These are phyloP conservation scores for Lasioglossum malachurum DNA, from an alignment of 2,888 invertebrate genomes.

Conservation along the genomic window DNA sequence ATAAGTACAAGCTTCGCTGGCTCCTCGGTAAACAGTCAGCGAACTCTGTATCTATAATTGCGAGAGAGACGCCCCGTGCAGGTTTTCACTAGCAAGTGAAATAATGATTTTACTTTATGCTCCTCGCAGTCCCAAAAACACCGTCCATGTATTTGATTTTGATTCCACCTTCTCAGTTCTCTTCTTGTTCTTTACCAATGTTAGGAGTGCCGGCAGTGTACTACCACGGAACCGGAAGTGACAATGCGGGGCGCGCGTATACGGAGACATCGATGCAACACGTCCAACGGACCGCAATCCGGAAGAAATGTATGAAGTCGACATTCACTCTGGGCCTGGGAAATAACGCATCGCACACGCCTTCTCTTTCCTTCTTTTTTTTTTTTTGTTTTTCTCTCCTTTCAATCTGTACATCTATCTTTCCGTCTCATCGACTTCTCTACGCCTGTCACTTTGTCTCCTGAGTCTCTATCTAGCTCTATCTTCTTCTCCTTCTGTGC, in stretches of 20 bases:
- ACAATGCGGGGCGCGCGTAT: conserved; percentile 79
- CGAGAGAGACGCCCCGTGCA: background rate
- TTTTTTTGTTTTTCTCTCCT: conserved; percentile 22
- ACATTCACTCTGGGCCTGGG: conserved; percentile 75
- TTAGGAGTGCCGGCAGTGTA: conserved; percentile 81
- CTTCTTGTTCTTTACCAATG: conserved; percentile 79
- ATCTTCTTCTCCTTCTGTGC: background rate
- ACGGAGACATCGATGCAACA: conserved; percentile 81
- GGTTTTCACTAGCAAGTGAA: background rate
- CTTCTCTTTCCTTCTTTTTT: conserved; percentile 42
- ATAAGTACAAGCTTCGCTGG: background rate
- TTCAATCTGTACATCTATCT: conserved; percentile 4
- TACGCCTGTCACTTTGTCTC: background rate
- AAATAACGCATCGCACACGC: conserved; percentile 52
- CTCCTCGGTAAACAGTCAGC: background rate
- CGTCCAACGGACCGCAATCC: conserved; percentile 80
- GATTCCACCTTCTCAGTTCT: conserved; percentile 71
- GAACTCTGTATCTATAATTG: background rate
- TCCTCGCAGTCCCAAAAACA: conserved; percentile 5
- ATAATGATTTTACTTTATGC: conserved; percentile 2
- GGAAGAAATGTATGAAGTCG: conserved; percentile 83
- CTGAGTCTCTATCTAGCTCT: background rate
- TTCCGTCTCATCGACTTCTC: conserved; percentile 11
- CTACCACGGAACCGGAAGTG: conserved; percentile 82
- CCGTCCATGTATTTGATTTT: conserved; percentile 51